phyloP scores from a whole-genome alignment of 1,140 invertebrate genomes.

The Periplaneta americana region DNA sequence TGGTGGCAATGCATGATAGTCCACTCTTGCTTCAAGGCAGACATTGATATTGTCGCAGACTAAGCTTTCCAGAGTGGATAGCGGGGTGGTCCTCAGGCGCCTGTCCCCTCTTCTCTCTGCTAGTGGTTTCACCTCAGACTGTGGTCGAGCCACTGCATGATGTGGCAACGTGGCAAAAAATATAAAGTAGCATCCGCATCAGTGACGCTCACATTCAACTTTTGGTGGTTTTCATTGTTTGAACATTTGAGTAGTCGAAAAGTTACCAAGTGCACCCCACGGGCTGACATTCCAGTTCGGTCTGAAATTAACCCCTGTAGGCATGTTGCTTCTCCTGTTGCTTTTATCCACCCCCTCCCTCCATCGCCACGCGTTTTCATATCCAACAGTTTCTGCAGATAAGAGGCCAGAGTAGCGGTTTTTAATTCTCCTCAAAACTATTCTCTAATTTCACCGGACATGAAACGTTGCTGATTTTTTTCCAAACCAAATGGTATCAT shows the following conservation, averaged over 20 bases:
- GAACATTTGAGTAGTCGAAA: neutral
- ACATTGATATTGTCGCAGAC: no score
- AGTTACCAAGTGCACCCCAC: neutral
- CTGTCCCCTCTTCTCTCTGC: no score
- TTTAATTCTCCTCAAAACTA: neutral
- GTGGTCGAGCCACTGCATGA: neutral
- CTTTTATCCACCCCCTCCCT: no score
- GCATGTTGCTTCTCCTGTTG: no score
- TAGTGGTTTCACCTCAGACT: neutral
- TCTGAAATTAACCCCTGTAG: neutral
- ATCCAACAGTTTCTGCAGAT: no score
- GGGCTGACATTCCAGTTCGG: neutral
- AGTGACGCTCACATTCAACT: neutral
- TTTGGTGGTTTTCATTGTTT: neutral
- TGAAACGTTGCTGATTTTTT: neutral
- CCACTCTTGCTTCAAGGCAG: no score
- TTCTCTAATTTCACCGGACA: neutral
- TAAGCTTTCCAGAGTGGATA: no score
- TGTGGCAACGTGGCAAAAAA: no score
- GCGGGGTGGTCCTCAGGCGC: neutral
- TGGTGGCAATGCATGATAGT: no score
- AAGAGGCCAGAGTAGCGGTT: neutral
- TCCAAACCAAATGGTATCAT: no score
- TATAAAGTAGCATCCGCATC: no score
- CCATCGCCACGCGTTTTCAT: no score